Conservation (phyloP, 2,797 vertebrate species). For the Aldrovandia affinis region DNA sequence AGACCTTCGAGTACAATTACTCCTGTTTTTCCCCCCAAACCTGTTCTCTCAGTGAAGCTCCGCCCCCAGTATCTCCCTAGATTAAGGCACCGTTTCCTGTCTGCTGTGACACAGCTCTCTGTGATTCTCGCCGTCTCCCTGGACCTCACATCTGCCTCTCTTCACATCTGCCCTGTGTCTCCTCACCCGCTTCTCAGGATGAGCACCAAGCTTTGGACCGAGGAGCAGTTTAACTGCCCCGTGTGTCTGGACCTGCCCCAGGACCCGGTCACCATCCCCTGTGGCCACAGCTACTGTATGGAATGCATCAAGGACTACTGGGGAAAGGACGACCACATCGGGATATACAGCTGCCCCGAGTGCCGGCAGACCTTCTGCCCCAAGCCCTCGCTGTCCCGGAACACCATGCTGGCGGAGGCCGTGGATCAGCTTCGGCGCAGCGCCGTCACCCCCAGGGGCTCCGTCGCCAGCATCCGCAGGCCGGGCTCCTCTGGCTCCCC, state of each 20-base stretch:
- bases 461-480: conserved; percentile 56
- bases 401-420: conserved; percentile 81
- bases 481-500: conserved; percentile 38
- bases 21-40: conserved; percentile 65
- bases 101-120: neutral
- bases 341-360: conserved; percentile 75
- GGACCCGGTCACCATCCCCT: conserved; percentile 78
- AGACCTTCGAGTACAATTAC: neutral
- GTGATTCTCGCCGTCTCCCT: neutral
- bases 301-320: conserved; percentile 78
- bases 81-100: neutral
- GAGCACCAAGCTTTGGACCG: conserved; percentile 72
- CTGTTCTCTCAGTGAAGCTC: conserved; percentile 60
- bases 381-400: conserved; percentile 70
- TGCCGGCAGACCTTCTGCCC: conserved; percentile 75
- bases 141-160: neutral
- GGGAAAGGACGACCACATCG: conserved; percentile 71
- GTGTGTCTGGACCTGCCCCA: conserved; percentile 78
- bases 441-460: conserved; percentile 56
- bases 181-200: conserved; percentile 33
- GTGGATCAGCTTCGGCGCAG: conserved; percentile 76
- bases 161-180: neutral
- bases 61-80: conserved; percentile 48
- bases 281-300: conserved; percentile 83
- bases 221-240: conserved; percentile 83